phyloP scores from a whole-genome alignment of 2,797 vertebrate genomes.

The Sebastes miniatus region DNA sequence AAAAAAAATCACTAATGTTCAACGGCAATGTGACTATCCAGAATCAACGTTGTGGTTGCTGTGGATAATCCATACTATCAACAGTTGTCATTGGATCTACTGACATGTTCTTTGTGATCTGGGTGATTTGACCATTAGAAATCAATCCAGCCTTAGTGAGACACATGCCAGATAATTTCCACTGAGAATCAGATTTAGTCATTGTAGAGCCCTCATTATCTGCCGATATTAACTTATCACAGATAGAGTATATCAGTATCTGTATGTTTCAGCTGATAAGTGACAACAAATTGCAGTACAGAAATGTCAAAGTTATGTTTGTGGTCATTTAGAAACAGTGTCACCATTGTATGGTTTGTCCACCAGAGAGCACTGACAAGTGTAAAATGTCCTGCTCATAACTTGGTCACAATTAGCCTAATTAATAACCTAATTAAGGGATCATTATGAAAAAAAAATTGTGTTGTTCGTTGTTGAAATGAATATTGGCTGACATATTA shows the following conservation, averaged over 20 bases:
- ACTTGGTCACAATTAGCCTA: background rate
- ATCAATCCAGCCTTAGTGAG: no score
- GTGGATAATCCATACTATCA: no score
- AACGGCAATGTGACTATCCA: no score
- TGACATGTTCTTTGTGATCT: no score
- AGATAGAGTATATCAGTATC: background rate
- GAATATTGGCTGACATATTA: background rate
- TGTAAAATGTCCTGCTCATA: background rate
- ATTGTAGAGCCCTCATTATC: background rate
- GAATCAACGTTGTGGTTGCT: no score
- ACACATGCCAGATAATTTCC: no score
- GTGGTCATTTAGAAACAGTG: background rate
- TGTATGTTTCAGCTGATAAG: background rate
- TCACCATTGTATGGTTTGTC: background rate
- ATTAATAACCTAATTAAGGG: background rate
- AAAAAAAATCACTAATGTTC: background rate
- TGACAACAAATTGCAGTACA: background rate
- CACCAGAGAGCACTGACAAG: conserved; percentile 22
- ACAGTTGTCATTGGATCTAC: no score
- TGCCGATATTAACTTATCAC: background rate
- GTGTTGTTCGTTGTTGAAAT: background rate
- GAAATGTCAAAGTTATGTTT: background rate
- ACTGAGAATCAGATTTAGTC: background rate
- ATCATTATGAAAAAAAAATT: background rate
- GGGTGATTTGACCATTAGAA: no score